A percentile compares a stretch with the other conserved stretches of the same genome.
Conservation (phyloP, 2,888 invertebrate species). For the Eupithecia dodoneata region DNA sequence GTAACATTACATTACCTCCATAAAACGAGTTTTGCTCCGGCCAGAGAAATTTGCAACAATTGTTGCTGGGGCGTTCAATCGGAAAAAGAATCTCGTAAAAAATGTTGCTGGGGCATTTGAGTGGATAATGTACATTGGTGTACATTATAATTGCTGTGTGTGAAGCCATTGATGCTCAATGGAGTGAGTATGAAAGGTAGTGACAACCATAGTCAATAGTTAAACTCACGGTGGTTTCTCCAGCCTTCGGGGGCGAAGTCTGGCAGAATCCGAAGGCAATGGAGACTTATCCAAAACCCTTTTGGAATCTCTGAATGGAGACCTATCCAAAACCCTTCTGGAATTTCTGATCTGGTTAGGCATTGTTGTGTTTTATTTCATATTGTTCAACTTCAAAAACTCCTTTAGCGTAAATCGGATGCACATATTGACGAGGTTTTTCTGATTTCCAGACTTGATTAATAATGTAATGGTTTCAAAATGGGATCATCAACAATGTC, state of each 20-base stretch:
- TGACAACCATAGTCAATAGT: neutral
- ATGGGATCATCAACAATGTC: neutral
- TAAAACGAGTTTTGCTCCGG: too few species aligned
- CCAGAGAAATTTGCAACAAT: too few species aligned
- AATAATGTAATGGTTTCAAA: neutral
- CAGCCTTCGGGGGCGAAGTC: neutral
- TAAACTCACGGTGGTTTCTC: neutral
- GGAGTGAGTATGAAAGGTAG: too few species aligned
- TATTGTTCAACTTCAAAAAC: neutral
- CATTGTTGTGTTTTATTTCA: neutral
- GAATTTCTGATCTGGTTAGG: neutral
- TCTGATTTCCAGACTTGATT: neutral
- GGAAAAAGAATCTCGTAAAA: too few species aligned
- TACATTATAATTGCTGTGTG: too few species aligned
- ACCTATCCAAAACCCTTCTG: neutral
- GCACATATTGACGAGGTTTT: neutral
- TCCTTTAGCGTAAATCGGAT: conserved; percentile 1
- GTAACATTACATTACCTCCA: too few species aligned
- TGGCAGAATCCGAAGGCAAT: neutral
- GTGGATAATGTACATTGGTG: too few species aligned
- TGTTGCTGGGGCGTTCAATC: too few species aligned
- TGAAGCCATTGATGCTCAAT: too few species aligned
- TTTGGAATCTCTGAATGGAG: neutral
- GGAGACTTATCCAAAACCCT: neutral
- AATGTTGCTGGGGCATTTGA: too few species aligned